Evolutionary conservation across 2,113 vertebrate genomes (phyloP), one percentile per base, ranked within the genome.

Genomic region (Leucosticte australis): DNA sequence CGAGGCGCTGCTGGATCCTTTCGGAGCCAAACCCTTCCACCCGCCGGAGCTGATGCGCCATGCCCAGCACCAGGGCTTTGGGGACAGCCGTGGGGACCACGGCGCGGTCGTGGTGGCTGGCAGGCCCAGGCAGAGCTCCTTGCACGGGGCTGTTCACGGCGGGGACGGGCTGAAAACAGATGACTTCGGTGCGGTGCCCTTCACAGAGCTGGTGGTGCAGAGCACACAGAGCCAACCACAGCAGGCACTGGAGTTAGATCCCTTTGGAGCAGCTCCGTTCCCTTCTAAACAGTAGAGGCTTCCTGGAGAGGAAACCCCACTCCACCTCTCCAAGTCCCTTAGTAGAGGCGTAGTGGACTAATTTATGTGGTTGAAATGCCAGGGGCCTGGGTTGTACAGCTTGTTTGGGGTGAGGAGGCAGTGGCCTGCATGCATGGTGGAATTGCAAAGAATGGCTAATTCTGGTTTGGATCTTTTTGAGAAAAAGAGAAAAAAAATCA

Each of bases 251-350:
- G 99, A 99, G 83, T 96, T 99, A 20, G 99, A 99, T 97, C 99
- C 99, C 10, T 99, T 99, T n/a, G 99, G 99, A 91, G 99, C 99
- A 2, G 99, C 99, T 59, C 99, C 99, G 0, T 99, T 99, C 94
- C 99, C 99, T 96, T 98, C 99, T 22, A 99, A 99, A 97, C 98
- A 99, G 96, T 99, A 98, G 98, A 96, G 71, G 52, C 83, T 97
- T 95, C 89, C n/a, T 2, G 47, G 83, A n/a, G n/a, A n/a, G 44
- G 41, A 76, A 13, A 35, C 16, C 31, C 16, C 4, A 3, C 30
- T 26, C 41, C 9, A 4, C 41, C n/a, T 75, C 53, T 74, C 56
- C 0, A 1, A 56, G 56, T 93, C 64, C 22, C 16, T 82, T 91
- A 74, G 77, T 55, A 82, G 88, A 84, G 95, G 50, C 92, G 95